Percentiles rank a stretch among this genome's conserved stretches.
Evolutionary conservation across 2,888 invertebrate species (phyloP).

Genomic region (Drosophila mimica): DNA sequence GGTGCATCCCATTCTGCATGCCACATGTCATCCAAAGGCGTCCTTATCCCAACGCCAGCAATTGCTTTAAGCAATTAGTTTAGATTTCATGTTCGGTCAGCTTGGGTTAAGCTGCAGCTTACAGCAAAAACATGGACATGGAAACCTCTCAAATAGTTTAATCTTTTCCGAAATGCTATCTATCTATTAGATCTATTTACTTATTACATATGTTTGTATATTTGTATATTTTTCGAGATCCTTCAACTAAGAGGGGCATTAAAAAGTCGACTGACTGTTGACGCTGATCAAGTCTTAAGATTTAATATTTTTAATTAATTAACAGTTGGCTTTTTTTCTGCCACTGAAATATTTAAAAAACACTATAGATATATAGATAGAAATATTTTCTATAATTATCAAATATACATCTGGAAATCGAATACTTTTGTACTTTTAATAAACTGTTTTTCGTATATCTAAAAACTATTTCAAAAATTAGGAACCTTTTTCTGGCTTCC

Average conservation of each 20-base stretch:
- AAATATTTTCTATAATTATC: neutral
- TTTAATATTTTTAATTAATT: neutral
- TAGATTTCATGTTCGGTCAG: conserved; percentile 10
- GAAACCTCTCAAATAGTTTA: neutral
- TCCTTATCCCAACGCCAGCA: conserved; percentile 30
- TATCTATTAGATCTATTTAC: neutral
- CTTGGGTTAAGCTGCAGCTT: neutral
- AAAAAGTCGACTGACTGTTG: neutral
- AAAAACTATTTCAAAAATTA: neutral
- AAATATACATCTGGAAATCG: neutral
- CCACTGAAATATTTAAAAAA: neutral
- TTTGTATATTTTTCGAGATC: neutral
- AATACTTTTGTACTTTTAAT: neutral
- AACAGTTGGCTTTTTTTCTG: neutral
- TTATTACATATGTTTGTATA: neutral
- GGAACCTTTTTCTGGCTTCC: neutral
- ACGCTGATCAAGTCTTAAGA: neutral
- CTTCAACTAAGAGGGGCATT: neutral
- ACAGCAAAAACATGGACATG: neutral
- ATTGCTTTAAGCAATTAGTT: conserved; percentile 66
- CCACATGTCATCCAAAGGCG: conserved; percentile 43
- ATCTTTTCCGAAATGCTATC: neutral
- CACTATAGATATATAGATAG: neutral
- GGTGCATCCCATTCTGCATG: conserved; percentile 52
- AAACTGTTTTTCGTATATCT: neutral